Evolutionary conservation across 1,140 invertebrate species (phyloP), one percentile per base, ranked within the genome.

Genomic region (Oncopodura yosiiana): DNA sequence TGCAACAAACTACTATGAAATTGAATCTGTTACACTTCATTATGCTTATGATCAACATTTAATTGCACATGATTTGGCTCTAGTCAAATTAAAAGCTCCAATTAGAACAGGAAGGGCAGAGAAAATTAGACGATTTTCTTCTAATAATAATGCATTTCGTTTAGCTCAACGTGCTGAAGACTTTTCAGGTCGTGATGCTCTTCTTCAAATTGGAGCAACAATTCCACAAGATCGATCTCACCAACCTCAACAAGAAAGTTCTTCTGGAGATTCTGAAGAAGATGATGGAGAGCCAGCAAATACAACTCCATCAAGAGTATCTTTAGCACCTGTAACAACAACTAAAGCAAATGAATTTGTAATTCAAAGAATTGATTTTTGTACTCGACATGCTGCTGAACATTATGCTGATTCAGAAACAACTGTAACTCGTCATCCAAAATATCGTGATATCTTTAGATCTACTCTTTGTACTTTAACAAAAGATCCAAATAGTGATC

Each of bases 1-100:
- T 9, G 29, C 42, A 3, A 48, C 51, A 26, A 42, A 49, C 19
- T n/a, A 43, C 11, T 54, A 54, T 46, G 57, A 54, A 1, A 38
- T 59, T 8, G 57, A 54, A 48, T 49, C 46, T 5, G 46, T 59
- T 12, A 23, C 39, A 3, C 36, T 59, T 39, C 57, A 59, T 21
- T 59, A 50, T 24, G 57, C 44, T 5, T 59, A 59, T 18, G 57
- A 59, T 45, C 32, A 46, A 23, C 16, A 29, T 23, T 24, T 53
- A 1, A 34, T 59, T 4, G 12, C 54, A 14, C 54, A 59, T 45
- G 57, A 59, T 34, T 26, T 59, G 5, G 57, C 52, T 1, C 23
- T 59, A 9, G 18, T 59, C 19, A 53, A 53, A 32, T 24, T 59
- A 14, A 59, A 50, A 9, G 36, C 42, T 21, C 29, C 19, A 6